Conservation (phyloP, 2,888 invertebrate species). For the Leucozona laternaria region DNA sequence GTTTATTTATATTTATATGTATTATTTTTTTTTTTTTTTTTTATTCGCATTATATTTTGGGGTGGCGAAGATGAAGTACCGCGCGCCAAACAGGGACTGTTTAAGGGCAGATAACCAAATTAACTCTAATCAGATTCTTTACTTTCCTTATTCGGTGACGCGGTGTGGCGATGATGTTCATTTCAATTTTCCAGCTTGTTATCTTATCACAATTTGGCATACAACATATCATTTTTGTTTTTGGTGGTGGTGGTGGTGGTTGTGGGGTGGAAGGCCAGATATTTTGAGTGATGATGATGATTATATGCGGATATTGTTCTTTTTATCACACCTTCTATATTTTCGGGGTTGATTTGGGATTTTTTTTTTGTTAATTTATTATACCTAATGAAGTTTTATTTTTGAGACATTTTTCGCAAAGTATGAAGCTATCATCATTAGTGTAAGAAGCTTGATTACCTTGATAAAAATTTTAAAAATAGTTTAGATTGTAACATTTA, state of each 20-base stretch:
- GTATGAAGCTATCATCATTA: no score
- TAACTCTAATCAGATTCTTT: slow-evolving; percentile 77
- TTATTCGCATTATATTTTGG: slow-evolving; percentile 35
- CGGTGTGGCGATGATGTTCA: slow-evolving; percentile 65
- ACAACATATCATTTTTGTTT: slow-evolving; percentile 72
- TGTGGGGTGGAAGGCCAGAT: slow-evolving; percentile 42
- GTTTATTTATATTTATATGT: slow-evolving; percentile 67
- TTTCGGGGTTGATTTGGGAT: not conserved
- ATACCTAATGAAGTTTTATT: not conserved
- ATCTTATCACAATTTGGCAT: slow-evolving; percentile 78
- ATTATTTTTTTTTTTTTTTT: slow-evolving; percentile 41
- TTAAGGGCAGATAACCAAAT: slow-evolving; percentile 77
- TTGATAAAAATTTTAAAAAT: no score
- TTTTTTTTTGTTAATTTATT: not conserved
- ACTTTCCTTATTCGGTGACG: slow-evolving; percentile 38
- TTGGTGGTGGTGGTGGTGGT: slow-evolving; percentile 57
- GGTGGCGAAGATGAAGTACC: slow-evolving; percentile 66
- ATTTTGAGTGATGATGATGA: slow-evolving; percentile 25
- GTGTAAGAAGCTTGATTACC: no score
- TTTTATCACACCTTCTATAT: slow-evolving; percentile 4
- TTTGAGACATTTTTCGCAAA: not conserved
- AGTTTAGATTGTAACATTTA: no score
- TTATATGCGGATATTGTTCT: not conserved
- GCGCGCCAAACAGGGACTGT: slow-evolving; percentile 58
- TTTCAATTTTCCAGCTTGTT: slow-evolving; percentile 79